phyloP scores from a whole-genome alignment of 2,113 vertebrate genomes.

The Mionectes macconnelli region DNA sequence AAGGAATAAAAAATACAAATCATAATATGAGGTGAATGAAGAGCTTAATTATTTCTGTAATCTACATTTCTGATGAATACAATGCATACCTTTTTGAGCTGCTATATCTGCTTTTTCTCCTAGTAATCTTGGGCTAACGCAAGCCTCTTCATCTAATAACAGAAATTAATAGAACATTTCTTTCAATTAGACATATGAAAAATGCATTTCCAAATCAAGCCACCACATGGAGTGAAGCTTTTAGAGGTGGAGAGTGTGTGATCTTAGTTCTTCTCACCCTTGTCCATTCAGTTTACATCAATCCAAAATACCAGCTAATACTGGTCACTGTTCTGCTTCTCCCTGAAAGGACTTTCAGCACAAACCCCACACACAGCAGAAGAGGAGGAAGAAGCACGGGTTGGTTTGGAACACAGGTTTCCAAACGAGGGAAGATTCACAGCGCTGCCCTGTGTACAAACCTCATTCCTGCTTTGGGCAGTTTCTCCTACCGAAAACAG shows the following conservation, averaged over 20 bases:
- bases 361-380: background rate
- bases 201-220: background rate
- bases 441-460: background rate
- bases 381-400: background rate
- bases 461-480: background rate
- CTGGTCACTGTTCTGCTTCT: background rate
- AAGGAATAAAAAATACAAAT: background rate
- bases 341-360: background rate
- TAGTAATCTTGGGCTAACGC: background rate
- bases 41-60: background rate
- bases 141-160: background rate
- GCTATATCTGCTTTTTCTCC: background rate
- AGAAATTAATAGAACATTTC: background rate
- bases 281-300: background rate
- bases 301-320: background rate
- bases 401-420: background rate
- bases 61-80: background rate
- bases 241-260: background rate
- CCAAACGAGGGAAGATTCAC: background rate
- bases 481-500: background rate
- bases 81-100: background rate
- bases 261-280: background rate
- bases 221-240: accelerated
- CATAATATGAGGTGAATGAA: background rate
- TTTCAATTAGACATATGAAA: background rate